phyloP scores from a whole-genome alignment of 2,888 invertebrate species.

The Lithophane semibrunnea region DNA sequence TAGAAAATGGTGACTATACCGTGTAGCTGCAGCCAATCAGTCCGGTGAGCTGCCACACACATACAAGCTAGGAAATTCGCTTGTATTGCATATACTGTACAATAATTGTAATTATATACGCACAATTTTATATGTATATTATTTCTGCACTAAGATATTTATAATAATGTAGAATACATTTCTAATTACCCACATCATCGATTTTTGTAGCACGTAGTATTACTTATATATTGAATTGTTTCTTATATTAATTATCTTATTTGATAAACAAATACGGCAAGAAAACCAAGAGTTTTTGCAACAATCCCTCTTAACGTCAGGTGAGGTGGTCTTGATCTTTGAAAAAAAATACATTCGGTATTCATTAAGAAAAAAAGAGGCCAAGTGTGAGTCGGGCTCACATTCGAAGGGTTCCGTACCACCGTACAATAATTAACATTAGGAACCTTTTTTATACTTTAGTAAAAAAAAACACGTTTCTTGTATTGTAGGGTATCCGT shows the following conservation, averaged over 20 bases:
- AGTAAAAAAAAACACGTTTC: too few species aligned
- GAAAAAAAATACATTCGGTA: background rate
- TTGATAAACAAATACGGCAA: background rate
- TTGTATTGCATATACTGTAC: background rate
- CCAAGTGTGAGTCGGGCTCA: background rate
- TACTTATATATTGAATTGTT: background rate
- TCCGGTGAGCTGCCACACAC: background rate
- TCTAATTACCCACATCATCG: background rate
- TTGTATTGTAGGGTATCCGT: too few species aligned
- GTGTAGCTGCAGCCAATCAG: background rate
- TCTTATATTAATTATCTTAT: background rate
- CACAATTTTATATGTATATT: conserved; percentile 16
- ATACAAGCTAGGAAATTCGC: background rate
- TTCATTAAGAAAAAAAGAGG: background rate
- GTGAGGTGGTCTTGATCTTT: background rate
- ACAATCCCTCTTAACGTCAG: background rate
- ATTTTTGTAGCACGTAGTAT: background rate
- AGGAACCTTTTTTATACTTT: background rate
- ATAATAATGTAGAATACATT: background rate
- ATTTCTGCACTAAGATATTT: conserved; percentile 13
- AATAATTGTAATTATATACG: background rate
- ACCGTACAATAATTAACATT: background rate
- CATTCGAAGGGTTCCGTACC: background rate
- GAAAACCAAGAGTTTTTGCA: background rate
- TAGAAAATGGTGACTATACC: too few species aligned